Percentiles rank a stretch among this genome's conserved stretches.
Conservation (phyloP, 1,140 invertebrate genomes). For the Drosophila pallidifrons region DNA sequence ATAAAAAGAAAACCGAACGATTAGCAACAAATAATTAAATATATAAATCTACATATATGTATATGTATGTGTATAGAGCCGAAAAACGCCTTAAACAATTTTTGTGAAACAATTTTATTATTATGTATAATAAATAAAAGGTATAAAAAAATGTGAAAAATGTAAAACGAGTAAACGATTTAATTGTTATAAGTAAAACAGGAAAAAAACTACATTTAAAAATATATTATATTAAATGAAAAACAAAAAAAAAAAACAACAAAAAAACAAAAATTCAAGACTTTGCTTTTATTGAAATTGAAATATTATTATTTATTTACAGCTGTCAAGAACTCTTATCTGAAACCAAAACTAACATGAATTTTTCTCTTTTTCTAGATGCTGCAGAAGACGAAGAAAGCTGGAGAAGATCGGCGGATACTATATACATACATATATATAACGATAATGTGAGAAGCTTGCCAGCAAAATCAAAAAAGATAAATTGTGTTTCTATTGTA, state of each 20-base stretch:
- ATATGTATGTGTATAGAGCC: constrained; percentile 72
- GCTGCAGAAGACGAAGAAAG: background rate
- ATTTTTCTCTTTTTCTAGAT: constrained; percentile 76
- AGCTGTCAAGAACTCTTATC: background rate
- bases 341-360: constrained; percentile 55
- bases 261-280: constrained; percentile 27
- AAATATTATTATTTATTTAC: constrained; percentile 34
- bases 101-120: constrained; percentile 80
- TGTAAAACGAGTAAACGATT: constrained; percentile 77
- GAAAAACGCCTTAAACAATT: constrained; percentile 77
- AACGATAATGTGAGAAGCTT: constrained; percentile 17
- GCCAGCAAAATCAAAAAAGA: constrained; percentile 13
- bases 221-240: constrained; percentile 62
- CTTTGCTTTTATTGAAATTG: constrained; percentile 10
- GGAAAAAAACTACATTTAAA: constrained; percentile 65
- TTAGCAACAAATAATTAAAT: constrained; percentile 49
- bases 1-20: constrained; percentile 47
- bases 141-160: constrained; percentile 56
- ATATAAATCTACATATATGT: constrained; percentile 54
- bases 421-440: too few species aligned
- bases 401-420: constrained; percentile 1
- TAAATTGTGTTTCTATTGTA: constrained; percentile 43
- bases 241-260: constrained; percentile 45
- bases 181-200: constrained; percentile 78
- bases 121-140: constrained; percentile 44